Evolutionary conservation across 1,140 invertebrate genomes (phyloP), one percentile per base, ranked within the genome.

Genomic region (Calliphora vicina): DNA sequence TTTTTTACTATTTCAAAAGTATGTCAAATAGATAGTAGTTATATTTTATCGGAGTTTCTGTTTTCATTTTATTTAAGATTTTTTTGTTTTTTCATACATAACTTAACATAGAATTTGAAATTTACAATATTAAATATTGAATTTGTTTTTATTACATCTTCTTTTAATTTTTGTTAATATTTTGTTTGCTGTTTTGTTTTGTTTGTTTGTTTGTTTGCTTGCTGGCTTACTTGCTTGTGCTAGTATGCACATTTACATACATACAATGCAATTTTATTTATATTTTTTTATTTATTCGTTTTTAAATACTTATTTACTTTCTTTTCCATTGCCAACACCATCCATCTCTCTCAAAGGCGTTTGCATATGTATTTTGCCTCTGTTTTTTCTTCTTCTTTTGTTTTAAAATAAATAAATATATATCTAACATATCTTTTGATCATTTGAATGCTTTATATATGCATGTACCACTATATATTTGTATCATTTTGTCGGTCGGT

Each of bases 41-140:
- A 10, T 35, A 8, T 35, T 81, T 81, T 74, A 17, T 74, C 45
- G 45, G 23, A 35, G 72, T 50, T 74, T 74, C 17, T 35, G 27
- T 81, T 81, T 81, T 61, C 26, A 57, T 29, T 84, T 86, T 86
- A 83, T 86, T 86, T 78, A 71, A 84, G 83, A 82, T 84, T 61
- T 50, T 50, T 50, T 50, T 50, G 10, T 50, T 50, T 50, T 84
- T 83, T 82, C 85, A 83, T 83, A 78, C 80, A 85, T 87, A 83
- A 71, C 83, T 88, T 87, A 82, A 82, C 82, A 85, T 87, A 85
- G 86, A 88, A 87, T 88, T 86, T 87, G 87, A 88, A 88, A 88
- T 88, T 84, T 88, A 88, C 87, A 88, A 88, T 88, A 88, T 88
- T 87, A 86, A 84, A 88, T 88, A 88, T 88, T 88, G 87, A 87